Evolutionary conservation across 2,113 vertebrate species (phyloP), one percentile per base, ranked within the genome.

Genomic region (Pan paniscus): DNA sequence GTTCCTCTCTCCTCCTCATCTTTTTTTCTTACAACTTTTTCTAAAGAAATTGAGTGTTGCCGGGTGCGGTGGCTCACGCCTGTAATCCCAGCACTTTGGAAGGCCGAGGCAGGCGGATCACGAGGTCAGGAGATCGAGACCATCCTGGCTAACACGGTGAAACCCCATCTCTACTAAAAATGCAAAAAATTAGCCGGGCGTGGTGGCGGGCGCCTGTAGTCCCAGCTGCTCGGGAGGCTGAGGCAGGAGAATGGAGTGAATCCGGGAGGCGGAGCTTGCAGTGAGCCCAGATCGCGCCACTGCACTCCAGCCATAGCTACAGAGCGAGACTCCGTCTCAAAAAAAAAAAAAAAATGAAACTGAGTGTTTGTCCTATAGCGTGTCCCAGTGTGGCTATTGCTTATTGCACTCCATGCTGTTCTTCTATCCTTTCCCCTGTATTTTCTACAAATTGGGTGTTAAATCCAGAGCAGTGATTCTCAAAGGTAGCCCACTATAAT

Each of bases 271-370:
- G 0, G 52, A 55, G 52, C 1, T 55, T 55, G 17, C 17, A 55
- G 52, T 55, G 52, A 55, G 52, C 17, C 0, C 0, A 18, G 52
- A 55, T 6, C 5, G 5, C 5, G 5, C 16, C 52, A 6, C 52
- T 18, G 17, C 52, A 55, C 52, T 18, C 52, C 17, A 55, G 5
- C 52, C 52, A 6, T 0, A 6, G 52, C 0, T 0, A 55, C 52
- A 55, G 17, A 55, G 17, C 0, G 52, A 55, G 52, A 55, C 52
- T 55, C 5, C 5, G 1, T 55, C 6, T 55, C 52, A 55, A 55
- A 18, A 55, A 55, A 55, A 52, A 52, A 52, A 52, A 1, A 55
- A 18, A 55, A 55, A 55, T 18, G 18, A 55, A 55, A 55, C 52
- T 57, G 11, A 6, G 14, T 40, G 12, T 78, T 70, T 48, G 40